These are phyloP conservation scores for Chamaetylas fuelleborni DNA, from an alignment of 2,113 vertebrate species.

Conservation along the genomic window DNA sequence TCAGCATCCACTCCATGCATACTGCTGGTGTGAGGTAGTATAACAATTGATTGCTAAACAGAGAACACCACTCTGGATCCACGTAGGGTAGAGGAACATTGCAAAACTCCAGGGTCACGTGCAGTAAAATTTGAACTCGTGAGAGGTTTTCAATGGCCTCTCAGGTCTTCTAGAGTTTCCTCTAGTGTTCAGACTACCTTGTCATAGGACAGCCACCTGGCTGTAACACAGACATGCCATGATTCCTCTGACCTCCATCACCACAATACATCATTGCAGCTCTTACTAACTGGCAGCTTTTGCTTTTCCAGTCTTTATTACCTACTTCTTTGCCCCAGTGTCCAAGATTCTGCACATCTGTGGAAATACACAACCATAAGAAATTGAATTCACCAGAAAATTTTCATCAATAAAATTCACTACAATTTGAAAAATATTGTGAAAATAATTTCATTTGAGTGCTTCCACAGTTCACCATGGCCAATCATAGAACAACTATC, in stretches of 20 bases:
- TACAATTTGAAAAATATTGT: neutral
- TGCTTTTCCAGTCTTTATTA: neutral
- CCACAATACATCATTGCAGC: neutral
- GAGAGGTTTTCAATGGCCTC: neutral
- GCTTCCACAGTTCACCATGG: neutral
- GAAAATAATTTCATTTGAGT: neutral
- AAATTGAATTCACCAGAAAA: neutral
- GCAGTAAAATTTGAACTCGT: neutral
- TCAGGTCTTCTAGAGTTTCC: neutral
- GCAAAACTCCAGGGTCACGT: neutral
- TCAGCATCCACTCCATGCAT: neutral
- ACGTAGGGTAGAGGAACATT: rapidly evolving
- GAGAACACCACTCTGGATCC: neutral
- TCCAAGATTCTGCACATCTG: neutral
- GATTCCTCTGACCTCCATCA: neutral
- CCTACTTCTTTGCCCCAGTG: neutral
- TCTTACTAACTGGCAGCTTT: neutral
- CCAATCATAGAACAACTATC: neutral
- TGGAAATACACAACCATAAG: neutral
- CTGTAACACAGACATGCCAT: neutral
- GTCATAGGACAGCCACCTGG: neutral
- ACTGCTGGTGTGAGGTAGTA: neutral
- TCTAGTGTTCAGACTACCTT: neutral
- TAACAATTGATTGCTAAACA: neutral
- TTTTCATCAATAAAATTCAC: neutral